Percentiles rank a stretch among this genome's conserved stretches.
phyloP scores from a whole-genome alignment of 2,888 invertebrate species.

The Ernsta delagoae region DNA sequence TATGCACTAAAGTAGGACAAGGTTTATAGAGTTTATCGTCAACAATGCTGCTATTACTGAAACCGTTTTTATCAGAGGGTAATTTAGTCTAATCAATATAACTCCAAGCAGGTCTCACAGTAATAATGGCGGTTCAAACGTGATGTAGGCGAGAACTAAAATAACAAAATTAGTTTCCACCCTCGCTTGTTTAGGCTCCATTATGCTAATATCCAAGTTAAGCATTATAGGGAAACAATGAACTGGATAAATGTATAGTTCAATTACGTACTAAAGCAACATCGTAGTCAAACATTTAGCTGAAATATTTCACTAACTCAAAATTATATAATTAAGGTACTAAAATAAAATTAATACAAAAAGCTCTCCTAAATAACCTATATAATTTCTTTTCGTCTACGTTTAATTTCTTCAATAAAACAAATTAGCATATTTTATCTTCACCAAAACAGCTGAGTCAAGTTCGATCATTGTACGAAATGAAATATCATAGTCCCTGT shows the following conservation, averaged over 20 bases:
- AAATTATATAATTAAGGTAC: background rate
- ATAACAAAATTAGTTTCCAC: slow-evolving; percentile 33
- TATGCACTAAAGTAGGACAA: too few species aligned
- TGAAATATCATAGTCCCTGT: slow-evolving; percentile 3
- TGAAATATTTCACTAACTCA: background rate
- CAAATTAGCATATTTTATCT: slow-evolving; percentile 10
- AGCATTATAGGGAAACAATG: slow-evolving; percentile 35
- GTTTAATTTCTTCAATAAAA: background rate
- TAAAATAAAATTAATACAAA: background rate
- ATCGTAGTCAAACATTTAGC: slow-evolving; percentile 14
- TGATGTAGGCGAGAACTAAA: slow-evolving; percentile 33
- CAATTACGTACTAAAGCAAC: slow-evolving; percentile 18
- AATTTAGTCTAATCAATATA: slow-evolving; percentile 11
- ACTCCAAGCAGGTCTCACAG: slow-evolving; percentile 1
- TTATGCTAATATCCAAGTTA: slow-evolving; percentile 35
- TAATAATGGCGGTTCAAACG: slow-evolving; percentile 5
- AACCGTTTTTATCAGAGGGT: background rate
- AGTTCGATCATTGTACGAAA: slow-evolving; percentile 2
- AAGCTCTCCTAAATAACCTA: background rate
- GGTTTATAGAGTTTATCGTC: background rate
- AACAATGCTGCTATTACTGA: background rate
- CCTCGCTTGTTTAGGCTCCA: slow-evolving; percentile 31
- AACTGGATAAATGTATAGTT: slow-evolving; percentile 26
- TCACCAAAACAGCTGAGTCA: slow-evolving; percentile 1
- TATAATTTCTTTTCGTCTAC: background rate